phyloP scores from a whole-genome alignment of 1,140 invertebrate species.

The Venturia canescens region DNA sequence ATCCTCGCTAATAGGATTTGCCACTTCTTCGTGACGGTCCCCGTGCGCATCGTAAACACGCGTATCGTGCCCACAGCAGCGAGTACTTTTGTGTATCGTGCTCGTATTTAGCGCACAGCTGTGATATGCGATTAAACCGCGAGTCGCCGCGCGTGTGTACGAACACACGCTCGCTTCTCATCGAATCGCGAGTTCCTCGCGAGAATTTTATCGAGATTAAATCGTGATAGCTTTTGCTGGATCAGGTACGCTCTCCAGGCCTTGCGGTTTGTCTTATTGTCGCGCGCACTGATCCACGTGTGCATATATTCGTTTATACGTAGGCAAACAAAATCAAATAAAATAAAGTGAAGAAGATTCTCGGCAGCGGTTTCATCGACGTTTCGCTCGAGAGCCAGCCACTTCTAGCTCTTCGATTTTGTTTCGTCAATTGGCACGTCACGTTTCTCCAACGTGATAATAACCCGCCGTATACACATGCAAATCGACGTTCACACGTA shows the following conservation, averaged over 20 bases:
- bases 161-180: slow-evolving; percentile 7
- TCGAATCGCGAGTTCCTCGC: slow-evolving; percentile 24
- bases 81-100: too few relatives aligned
- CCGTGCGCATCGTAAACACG: too few relatives aligned
- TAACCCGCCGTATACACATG: neutral
- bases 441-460: slow-evolving; percentile 36
- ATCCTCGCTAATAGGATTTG: too few relatives aligned
- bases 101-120: neutral
- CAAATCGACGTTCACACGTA: neutral
- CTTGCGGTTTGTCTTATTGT: neutral
- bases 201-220: slow-evolving; percentile 39
- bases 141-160: neutral
- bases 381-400: slow-evolving; percentile 9
- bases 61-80: too few relatives aligned
- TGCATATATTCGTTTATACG: neutral
- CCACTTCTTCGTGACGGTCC: too few relatives aligned
- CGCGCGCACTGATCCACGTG: neutral
- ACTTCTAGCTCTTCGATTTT: slow-evolving; percentile 19
- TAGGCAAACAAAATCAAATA: neutral
- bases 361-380: neutral
- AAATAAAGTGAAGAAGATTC: slow-evolving; percentile 1
- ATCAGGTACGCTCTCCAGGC: slow-evolving; percentile 7
- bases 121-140: neutral
- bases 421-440: slow-evolving; percentile 39
- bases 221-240: slow-evolving; percentile 25